Evolutionary conservation across 2,113 vertebrate species (phyloP).

Genomic region (Corapipo altera): DNA sequence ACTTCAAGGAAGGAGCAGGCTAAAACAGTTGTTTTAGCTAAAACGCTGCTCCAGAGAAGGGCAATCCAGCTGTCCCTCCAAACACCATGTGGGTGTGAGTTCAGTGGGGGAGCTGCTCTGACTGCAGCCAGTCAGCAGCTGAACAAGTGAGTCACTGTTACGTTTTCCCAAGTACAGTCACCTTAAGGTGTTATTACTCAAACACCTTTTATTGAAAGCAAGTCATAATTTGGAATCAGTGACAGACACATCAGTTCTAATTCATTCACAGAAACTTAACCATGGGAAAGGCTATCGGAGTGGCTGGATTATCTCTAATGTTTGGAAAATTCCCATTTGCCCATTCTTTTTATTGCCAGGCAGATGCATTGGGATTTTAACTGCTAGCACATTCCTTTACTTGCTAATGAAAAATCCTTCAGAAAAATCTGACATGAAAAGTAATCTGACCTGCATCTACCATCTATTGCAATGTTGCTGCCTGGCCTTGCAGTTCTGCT

Average conservation of each 20-base stretch:
- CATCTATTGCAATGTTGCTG: rapidly evolving
- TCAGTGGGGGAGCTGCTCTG: not conserved
- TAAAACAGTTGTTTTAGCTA: not conserved
- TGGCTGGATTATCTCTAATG: not conserved
- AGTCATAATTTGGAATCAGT: not conserved
- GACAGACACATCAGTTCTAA: not conserved
- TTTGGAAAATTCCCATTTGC: not conserved
- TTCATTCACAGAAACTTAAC: not conserved
- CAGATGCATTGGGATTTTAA: not conserved
- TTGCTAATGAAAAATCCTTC: not conserved
- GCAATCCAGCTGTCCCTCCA: rapidly evolving
- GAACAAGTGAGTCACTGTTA: not conserved
- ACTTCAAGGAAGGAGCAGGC: not conserved
- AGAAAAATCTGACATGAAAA: not conserved
- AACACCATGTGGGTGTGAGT: rapidly evolving
- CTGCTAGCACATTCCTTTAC: not conserved
- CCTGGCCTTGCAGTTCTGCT: not conserved
- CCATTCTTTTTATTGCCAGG: not conserved
- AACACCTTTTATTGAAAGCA: not conserved
- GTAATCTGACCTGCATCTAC: not conserved
- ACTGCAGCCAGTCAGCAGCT: not conserved
- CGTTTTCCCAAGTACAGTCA: not conserved
- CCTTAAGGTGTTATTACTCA: not conserved
- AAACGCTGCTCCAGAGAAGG: rapidly evolving
- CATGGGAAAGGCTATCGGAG: rapidly evolving